Conservation (phyloP, 2,113 vertebrate species). For the Gila orcuttii region DNA sequence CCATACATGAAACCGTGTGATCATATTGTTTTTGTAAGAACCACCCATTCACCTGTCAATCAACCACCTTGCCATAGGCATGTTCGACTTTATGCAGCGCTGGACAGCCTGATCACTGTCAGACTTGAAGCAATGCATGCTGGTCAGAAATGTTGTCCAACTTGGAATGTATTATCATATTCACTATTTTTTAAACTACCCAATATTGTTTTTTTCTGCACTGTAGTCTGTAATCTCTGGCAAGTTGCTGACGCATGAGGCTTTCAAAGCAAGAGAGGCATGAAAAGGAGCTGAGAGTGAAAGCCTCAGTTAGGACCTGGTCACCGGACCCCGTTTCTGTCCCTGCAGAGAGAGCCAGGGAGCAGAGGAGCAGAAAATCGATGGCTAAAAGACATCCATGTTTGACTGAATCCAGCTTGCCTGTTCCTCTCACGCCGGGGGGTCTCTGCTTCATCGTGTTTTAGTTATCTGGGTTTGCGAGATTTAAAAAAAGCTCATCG, state of each 20-base stretch:
- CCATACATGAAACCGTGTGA: background rate
- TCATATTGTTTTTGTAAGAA: background rate
- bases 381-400: conserved; percentile 48
- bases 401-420: conserved; percentile 48
- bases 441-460: conserved; percentile 43
- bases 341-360: conserved; percentile 18
- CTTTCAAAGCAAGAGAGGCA: conserved; percentile 2
- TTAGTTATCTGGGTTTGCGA: conserved; percentile 32
- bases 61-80: background rate
- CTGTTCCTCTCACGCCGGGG: conserved; percentile 25
- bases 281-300: conserved; percentile 52
- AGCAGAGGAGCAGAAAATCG: conserved; percentile 53
- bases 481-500: conserved; percentile 24
- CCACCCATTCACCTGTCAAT: background rate
- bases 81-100: no score
- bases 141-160: no score
- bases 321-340: background rate
- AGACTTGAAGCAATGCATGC: no score
- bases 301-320: conserved; percentile 48
- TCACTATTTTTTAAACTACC: background rate
- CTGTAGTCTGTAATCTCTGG: background rate
- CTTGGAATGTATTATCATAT: background rate
- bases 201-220: background rate
- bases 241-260: background rate
- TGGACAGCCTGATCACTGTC: no score